Evolutionary conservation across 2,888 invertebrate genomes (phyloP).

Genomic region (Pardosa pseudoannulata): DNA sequence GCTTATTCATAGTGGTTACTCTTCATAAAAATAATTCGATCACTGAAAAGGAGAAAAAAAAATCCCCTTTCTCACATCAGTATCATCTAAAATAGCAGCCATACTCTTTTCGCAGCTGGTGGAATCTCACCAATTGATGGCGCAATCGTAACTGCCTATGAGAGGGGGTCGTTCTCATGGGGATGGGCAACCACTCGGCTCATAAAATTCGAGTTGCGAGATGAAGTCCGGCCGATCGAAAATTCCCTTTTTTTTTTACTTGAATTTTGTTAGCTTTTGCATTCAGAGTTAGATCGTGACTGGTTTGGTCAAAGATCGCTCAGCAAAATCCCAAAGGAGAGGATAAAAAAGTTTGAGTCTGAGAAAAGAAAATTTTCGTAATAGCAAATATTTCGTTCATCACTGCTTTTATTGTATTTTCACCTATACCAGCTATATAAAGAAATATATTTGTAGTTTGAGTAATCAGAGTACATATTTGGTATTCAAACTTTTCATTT

Average conservation of each 20-base stretch:
- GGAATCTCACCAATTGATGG: constrained; percentile 33
- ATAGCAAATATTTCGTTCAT: neutral
- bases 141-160: constrained; percentile 19
- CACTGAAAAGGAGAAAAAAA: too few relatives aligned
- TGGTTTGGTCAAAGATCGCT: neutral
- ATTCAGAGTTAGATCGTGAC: neutral
- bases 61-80: neutral
- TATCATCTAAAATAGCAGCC: neutral
- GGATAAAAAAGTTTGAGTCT: neutral
- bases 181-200: constrained; percentile 16
- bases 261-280: neutral
- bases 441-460: too few relatives aligned
- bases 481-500: too few relatives aligned
- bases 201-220: constrained; percentile 31
- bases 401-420: neutral
- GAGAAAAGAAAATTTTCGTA: neutral
- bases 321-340: too few relatives aligned
- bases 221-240: constrained; percentile 25
- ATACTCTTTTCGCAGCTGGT: neutral
- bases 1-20: neutral
- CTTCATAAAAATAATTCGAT: too few relatives aligned
- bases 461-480: too few relatives aligned
- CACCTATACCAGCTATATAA: too few relatives aligned
- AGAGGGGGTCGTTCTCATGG: constrained; percentile 28
- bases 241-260: neutral